Conservation (phyloP, 2,797 vertebrate genomes). For the Pithecia hirsuta region DNA sequence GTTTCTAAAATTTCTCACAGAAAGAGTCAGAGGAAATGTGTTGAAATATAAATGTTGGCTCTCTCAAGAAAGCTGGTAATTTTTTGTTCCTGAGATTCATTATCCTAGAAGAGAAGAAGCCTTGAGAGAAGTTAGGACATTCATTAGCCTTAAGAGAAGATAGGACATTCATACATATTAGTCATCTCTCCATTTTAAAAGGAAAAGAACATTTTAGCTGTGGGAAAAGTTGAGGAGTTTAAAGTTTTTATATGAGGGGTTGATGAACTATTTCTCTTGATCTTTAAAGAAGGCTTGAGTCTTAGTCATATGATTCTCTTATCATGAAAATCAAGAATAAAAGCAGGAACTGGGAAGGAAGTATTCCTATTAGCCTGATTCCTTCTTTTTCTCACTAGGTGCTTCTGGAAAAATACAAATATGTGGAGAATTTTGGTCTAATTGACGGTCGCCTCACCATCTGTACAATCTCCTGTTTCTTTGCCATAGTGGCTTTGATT, state of each 20-base stretch:
- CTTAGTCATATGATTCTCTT: background rate
- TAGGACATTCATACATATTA: background rate
- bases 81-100: constrained; percentile 37
- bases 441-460: constrained; percentile 96
- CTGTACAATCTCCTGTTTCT: constrained; percentile 96
- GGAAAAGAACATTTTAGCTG: constrained; percentile 21
- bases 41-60: constrained; percentile 31
- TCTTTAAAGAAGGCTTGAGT: constrained; percentile 16
- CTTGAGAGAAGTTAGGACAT: background rate
- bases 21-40: background rate
- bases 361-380: rapidly evolving
- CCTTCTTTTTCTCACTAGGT: constrained; percentile 84
- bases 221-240: background rate
- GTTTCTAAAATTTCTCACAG: background rate
- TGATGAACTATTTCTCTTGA: constrained; percentile 1
- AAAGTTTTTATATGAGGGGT: background rate
- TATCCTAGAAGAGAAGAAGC: background rate
- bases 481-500: constrained; percentile 95
- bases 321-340: constrained; percentile 35
- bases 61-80: background rate
- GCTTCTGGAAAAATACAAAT: constrained; percentile 95
- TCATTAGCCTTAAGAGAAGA: background rate
- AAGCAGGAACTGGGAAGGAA: background rate
- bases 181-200: constrained; percentile 38
- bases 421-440: constrained; percentile 92